Percentiles rank a stretch among this genome's conserved stretches.
These are phyloP conservation scores for Hirtodrosophila alboralis DNA, from an alignment of 2,888 invertebrate genomes.

Conservation along the genomic window DNA sequence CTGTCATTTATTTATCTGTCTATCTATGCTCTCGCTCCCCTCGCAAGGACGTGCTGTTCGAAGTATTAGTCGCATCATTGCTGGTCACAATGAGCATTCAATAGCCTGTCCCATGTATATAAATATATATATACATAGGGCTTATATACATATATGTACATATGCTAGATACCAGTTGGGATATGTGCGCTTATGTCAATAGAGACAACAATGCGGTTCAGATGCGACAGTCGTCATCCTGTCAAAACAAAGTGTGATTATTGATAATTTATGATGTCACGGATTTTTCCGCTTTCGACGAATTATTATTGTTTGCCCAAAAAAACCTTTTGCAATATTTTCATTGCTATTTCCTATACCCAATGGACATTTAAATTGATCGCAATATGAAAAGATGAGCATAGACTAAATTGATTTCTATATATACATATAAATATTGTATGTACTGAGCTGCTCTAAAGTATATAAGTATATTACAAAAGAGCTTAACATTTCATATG, in stretches of 20 bases:
- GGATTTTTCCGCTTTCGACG: slow-evolving; percentile 72
- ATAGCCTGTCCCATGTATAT: slow-evolving; percentile 45
- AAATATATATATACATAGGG: slow-evolving; percentile 48
- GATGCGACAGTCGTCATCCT: slow-evolving; percentile 80
- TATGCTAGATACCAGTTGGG: slow-evolving; percentile 3
- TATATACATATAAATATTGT: neutral
- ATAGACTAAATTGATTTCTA: neutral
- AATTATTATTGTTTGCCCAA: slow-evolving; percentile 50
- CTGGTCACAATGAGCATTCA: slow-evolving; percentile 76
- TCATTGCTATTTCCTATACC: slow-evolving; percentile 22
- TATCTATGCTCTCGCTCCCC: slow-evolving; percentile 37
- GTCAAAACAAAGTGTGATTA: slow-evolving; percentile 84
- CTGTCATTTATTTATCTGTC: slow-evolving; percentile 68
- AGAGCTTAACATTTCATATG: too few species aligned
- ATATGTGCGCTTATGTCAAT: slow-evolving; percentile 54
- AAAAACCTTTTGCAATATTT: slow-evolving; percentile 33
- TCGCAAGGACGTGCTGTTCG: slow-evolving; percentile 40
- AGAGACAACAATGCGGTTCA: slow-evolving; percentile 74
- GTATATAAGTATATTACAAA: neutral
- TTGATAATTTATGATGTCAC: slow-evolving; percentile 84
- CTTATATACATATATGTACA: slow-evolving; percentile 14
- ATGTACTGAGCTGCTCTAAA: neutral
- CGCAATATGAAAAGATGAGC: slow-evolving; percentile 14
- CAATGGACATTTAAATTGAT: slow-evolving; percentile 12
- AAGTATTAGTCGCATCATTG: slow-evolving; percentile 77